Percentiles rank a stretch among this genome's conserved stretches.
phyloP scores from a whole-genome alignment of 2,113 vertebrate species.

The Pelvicachromis taeniatus region DNA sequence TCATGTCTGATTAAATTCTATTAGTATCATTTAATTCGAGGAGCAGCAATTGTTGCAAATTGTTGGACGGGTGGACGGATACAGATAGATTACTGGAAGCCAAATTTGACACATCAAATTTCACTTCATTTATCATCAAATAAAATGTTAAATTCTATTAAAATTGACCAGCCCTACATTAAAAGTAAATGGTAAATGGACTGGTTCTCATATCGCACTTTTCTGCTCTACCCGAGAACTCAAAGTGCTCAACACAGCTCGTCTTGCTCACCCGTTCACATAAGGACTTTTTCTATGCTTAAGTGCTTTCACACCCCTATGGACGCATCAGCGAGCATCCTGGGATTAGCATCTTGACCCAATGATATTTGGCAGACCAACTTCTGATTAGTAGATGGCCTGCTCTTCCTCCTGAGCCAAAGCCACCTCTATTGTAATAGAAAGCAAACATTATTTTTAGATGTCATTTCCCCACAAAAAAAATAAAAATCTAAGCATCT shows the following conservation, averaged over 20 bases:
- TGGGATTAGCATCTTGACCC: not conserved
- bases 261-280: not conserved
- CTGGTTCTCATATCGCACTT: not conserved
- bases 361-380: not conserved
- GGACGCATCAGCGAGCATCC: not conserved
- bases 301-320: not conserved
- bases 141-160: not conserved
- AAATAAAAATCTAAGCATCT: not conserved
- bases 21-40: not conserved
- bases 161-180: not conserved
- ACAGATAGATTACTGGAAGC: not conserved
- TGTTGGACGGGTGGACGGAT: rapidly evolving
- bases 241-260: not conserved
- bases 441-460: not conserved
- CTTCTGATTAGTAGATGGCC: not conserved
- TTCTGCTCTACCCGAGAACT: not conserved
- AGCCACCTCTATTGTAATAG: not conserved
- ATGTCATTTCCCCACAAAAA: not conserved
- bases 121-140: no score
- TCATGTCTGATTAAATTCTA: not conserved
- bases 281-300: not conserved
- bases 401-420: not conserved
- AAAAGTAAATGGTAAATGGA: not conserved
- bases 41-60: not conserved
- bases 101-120: not conserved